Percentiles rank a stretch among this genome's conserved stretches.
phyloP scores from a whole-genome alignment of 2,113 vertebrate species.

The Tympanuchus pallidicinctus region DNA sequence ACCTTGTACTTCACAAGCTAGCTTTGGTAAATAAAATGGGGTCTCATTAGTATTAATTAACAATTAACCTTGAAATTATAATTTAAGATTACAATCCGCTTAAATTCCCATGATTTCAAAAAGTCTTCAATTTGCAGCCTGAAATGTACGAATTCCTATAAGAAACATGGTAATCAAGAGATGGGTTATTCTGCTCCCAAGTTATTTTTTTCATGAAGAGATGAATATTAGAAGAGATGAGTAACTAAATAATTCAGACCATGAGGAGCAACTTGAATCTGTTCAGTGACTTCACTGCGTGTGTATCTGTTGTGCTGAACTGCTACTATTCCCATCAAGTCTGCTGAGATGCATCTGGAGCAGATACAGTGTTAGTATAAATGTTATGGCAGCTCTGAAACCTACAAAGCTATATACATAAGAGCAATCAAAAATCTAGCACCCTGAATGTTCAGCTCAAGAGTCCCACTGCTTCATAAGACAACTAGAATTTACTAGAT shows the following conservation, averaged over 20 bases:
- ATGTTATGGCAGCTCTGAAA: background rate
- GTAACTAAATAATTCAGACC: background rate
- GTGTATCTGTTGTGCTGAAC: background rate
- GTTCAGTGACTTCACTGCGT: background rate
- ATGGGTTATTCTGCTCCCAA: background rate
- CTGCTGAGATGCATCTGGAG: background rate
- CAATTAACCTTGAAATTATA: background rate
- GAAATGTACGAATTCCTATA: background rate
- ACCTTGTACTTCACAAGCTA: background rate
- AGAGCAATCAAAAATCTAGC: background rate
- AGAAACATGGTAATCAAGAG: background rate
- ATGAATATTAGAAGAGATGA: background rate
- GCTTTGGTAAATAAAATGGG: background rate
- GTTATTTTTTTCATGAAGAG: background rate
- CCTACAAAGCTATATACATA: background rate
- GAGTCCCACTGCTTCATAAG: background rate
- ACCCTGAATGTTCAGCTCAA: background rate
- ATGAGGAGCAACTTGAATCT: background rate
- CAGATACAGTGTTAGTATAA: background rate
- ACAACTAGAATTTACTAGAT: background rate
- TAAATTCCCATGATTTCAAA: background rate
- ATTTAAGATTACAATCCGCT: background rate
- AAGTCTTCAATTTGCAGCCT: background rate
- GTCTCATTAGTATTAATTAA: background rate
- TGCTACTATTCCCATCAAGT: accelerated